These are phyloP conservation scores for Mesembrinibis cayennensis DNA, from an alignment of 2,113 vertebrate species.

Conservation along the genomic window DNA sequence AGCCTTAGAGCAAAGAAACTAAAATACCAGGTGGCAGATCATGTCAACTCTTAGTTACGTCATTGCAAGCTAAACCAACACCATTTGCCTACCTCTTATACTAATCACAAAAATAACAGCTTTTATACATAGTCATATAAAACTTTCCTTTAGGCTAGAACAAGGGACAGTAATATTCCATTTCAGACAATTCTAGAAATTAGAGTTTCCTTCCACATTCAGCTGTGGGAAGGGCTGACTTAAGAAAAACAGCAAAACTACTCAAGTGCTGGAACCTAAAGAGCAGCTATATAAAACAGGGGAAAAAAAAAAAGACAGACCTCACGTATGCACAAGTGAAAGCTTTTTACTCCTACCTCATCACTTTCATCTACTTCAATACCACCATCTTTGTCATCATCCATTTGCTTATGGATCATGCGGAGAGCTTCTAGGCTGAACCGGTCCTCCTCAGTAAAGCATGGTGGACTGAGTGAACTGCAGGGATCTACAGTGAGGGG, in stretches of 20 bases:
- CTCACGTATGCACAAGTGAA: background rate
- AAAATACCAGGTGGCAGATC: background rate
- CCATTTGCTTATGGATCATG: slow-evolving; percentile 97
- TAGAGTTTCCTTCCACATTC: background rate
- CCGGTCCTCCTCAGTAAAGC: slow-evolving; percentile 90
- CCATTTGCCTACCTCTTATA: background rate
- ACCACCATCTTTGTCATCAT: slow-evolving; percentile 97
- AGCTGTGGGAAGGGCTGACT: background rate
- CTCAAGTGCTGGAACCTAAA: background rate
- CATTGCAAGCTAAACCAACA: background rate
- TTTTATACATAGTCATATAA: background rate
- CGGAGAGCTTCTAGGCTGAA: slow-evolving; percentile 94
- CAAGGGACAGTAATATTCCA: background rate
- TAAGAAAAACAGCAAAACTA: background rate
- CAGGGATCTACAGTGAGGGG: slow-evolving; percentile 81
- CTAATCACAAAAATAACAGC: background rate
- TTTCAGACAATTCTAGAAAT: background rate
- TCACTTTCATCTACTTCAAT: slow-evolving; percentile 98
- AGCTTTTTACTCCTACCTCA: slow-evolving; percentile 82
- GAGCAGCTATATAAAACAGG: background rate
- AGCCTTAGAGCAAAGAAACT: background rate
- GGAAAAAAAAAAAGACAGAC: background rate
- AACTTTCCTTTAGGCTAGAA: background rate
- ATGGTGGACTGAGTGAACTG: slow-evolving; percentile 86
- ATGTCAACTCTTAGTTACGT: background rate